Conservation (phyloP, 2,797 vertebrate genomes). For the Danio tinwini region DNA sequence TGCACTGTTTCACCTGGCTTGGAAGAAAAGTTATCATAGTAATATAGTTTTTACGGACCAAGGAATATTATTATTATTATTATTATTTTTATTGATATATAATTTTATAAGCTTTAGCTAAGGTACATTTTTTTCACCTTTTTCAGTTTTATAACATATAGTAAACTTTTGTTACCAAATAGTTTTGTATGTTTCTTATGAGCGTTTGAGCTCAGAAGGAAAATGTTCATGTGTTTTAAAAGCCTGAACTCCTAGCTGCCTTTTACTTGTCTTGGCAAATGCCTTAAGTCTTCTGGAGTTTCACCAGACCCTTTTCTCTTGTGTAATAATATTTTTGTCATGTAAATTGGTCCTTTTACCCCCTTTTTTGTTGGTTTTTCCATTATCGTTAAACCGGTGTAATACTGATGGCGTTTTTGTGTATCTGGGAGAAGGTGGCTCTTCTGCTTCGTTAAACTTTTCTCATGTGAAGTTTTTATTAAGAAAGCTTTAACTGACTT, state of each 20-base stretch:
- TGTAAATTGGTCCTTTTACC: conserved; percentile 35
- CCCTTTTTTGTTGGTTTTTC: neutral
- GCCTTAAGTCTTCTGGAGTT: conserved; percentile 55
- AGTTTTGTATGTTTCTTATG: conserved; percentile 56
- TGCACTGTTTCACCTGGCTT: conserved; percentile 61
- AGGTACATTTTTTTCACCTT: conserved; percentile 75
- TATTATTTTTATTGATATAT: conserved; percentile 80
- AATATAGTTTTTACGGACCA: conserved; percentile 80
- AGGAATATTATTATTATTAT: conserved; percentile 73
- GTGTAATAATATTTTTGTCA: conserved; percentile 50
- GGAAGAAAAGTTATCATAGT: conserved; percentile 64
- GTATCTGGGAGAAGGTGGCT: conserved; percentile 45
- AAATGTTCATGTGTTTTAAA: conserved; percentile 43
- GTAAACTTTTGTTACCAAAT: conserved; percentile 73
- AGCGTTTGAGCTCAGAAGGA: conserved; percentile 57
- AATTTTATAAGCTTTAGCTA: conserved; percentile 79
- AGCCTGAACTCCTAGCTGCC: conserved; percentile 56
- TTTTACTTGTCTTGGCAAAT: conserved; percentile 52
- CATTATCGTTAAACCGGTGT: conserved; percentile 17
- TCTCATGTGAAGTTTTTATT: conserved; percentile 38
- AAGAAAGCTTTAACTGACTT: conserved; percentile 60
- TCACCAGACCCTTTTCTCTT: conserved; percentile 52
- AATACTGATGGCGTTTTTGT: conserved; percentile 27
- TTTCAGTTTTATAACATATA: conserved; percentile 70
- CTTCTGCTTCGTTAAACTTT: conserved; percentile 26